These are phyloP conservation scores for Balearica regulorum DNA, from an alignment of 2,797 vertebrate species.

Conservation along the genomic window DNA sequence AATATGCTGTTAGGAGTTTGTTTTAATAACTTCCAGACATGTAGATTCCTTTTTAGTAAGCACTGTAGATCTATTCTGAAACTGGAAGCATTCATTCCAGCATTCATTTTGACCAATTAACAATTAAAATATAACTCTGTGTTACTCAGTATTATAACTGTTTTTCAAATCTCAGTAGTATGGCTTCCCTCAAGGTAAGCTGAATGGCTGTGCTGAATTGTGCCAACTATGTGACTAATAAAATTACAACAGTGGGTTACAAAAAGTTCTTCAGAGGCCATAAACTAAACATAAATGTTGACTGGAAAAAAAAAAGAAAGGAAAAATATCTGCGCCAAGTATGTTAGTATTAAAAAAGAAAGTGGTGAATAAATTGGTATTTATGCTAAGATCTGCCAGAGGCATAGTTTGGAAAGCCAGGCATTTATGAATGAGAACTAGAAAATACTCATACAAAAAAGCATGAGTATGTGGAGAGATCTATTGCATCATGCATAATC, in stretches of 20 bases:
- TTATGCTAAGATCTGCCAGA: conserved; percentile 31
- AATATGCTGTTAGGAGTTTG: not conserved
- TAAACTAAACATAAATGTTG: conserved; percentile 25
- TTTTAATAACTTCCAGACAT: not conserved
- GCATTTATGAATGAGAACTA: conserved; percentile 44
- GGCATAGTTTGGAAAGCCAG: conserved; percentile 11
- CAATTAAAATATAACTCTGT: not conserved
- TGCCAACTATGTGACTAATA: not conserved
- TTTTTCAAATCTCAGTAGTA: not conserved
- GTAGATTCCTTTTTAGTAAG: not conserved
- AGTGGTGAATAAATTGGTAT: conserved; percentile 3
- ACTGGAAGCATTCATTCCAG: not conserved
- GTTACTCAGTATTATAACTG: not conserved
- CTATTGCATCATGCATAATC: not conserved
- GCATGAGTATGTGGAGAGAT: not conserved
- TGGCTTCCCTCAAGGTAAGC: not conserved
- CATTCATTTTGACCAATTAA: not conserved
- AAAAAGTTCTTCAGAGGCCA: conserved; percentile 3
- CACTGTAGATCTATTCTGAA: not conserved
- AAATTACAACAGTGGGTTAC: not conserved
- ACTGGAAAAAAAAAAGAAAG: not conserved
- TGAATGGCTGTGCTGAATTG: not conserved
- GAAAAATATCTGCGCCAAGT: conserved; percentile 17
- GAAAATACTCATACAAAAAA: not conserved
- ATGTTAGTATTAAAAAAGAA: not conserved